Evolutionary conservation across 2,113 vertebrate genomes (phyloP).

Genomic region (Lichenostomus cassidix): DNA sequence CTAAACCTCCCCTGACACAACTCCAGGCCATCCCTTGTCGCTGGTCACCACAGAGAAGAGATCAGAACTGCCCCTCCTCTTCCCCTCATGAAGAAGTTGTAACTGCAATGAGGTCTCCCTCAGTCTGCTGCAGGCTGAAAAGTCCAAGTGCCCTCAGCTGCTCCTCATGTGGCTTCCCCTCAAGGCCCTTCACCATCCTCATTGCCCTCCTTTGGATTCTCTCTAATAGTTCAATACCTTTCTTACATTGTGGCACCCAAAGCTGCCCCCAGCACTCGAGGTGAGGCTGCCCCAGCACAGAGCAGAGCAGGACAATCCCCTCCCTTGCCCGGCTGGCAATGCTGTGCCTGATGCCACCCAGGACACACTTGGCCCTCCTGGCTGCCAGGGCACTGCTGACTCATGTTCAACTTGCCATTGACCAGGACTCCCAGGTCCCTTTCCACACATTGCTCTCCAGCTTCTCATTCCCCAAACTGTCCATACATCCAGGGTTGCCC

Average conservation of each 20-base stretch:
- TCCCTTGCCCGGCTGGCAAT: fast-evolving
- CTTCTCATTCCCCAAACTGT: not conserved
- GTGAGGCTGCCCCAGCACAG: fast-evolving
- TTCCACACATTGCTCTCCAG: not conserved
- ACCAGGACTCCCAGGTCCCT: not conserved
- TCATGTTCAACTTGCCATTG: fast-evolving
- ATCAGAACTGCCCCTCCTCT: not conserved
- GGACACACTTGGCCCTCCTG: not conserved
- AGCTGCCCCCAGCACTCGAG: fast-evolving
- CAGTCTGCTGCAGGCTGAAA: not conserved
- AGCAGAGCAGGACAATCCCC: fast-evolving
- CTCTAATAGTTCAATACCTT: not conserved
- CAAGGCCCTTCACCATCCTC: fast-evolving
- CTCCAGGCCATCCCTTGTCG: not conserved
- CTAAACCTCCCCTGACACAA: not conserved
- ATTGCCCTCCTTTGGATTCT: fast-evolving
- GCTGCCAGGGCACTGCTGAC: not conserved
- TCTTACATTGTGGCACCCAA: not conserved
- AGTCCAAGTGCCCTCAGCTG: not conserved
- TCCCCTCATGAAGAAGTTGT: fast-evolving
- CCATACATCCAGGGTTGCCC: fast-evolving
- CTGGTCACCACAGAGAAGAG: not conserved
- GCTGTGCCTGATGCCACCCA: not conserved
- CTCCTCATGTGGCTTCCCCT: fast-evolving
- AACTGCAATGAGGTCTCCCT: not conserved